These are phyloP conservation scores for Stegana nigrithorax DNA, from an alignment of 2,888 invertebrate genomes.

Conservation along the genomic window DNA sequence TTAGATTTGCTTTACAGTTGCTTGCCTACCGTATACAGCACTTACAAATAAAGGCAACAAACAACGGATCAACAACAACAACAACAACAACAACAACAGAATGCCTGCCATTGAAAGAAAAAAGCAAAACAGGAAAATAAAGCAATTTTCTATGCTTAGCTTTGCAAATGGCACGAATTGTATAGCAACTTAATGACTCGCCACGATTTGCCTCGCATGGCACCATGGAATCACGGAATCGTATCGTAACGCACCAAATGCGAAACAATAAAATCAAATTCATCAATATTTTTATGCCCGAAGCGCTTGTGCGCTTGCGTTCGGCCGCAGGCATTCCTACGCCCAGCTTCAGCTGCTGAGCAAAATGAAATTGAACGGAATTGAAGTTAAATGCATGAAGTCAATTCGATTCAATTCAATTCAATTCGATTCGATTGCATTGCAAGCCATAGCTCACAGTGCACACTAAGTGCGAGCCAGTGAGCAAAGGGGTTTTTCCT, in stretches of 20 bases:
- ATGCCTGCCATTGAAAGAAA: too few relatives aligned
- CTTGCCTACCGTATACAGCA: constrained; percentile 22
- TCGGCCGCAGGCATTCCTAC: not conserved
- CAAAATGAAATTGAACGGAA: too few relatives aligned
- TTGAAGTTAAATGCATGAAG: too few relatives aligned
- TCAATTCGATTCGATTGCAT: too few relatives aligned
- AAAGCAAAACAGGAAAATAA: constrained; percentile 38
- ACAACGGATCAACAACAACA: too few relatives aligned
- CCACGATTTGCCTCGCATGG: too few relatives aligned
- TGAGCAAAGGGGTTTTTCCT: not conserved
- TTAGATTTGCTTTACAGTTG: constrained; percentile 35
- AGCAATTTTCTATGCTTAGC: too few relatives aligned
- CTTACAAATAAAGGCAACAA: not conserved
- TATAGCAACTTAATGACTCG: constrained; percentile 35
- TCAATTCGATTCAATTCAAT: too few relatives aligned
- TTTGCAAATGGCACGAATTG: too few relatives aligned
- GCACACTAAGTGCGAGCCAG: constrained; percentile 14
- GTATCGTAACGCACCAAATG: too few relatives aligned
- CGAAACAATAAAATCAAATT: constrained; percentile 48
- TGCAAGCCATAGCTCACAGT: too few relatives aligned
- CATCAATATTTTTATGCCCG: constrained; percentile 47
- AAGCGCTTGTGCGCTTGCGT: not conserved
- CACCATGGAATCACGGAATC: too few relatives aligned
- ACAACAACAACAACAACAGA: not conserved
- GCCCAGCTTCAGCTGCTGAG: not conserved